These are phyloP conservation scores for Rhombomys opimus DNA, from an alignment of 2,113 vertebrate species.

Conservation along the genomic window DNA sequence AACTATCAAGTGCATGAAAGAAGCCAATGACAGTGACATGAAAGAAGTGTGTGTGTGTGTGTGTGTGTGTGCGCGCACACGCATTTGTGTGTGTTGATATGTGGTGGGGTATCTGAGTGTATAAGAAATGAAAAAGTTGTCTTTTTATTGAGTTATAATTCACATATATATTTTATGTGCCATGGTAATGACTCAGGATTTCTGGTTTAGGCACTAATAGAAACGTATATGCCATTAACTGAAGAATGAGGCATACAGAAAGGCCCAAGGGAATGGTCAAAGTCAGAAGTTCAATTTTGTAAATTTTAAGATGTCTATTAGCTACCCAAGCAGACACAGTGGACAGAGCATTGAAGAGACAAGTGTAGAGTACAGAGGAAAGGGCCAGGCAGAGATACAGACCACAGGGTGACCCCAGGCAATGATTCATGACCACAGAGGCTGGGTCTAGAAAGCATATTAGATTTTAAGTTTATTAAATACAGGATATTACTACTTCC, in stretches of 20 bases:
- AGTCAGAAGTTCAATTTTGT: background rate
- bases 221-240: background rate
- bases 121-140: background rate
- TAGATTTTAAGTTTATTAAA: background rate
- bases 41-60: background rate
- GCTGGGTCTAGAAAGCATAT: background rate
- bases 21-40: background rate
- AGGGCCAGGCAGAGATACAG: background rate
- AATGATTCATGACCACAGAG: background rate
- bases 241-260: background rate
- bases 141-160: background rate
- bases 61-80: background rate
- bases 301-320: background rate
- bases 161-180: background rate
- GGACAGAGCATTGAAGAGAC: background rate
- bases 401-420: background rate
- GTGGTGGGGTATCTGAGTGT: background rate
- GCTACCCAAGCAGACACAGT: background rate
- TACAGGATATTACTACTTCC: background rate
- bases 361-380: background rate
- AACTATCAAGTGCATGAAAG: background rate
- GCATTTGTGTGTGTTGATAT: background rate
- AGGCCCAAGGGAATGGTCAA: background rate
- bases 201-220: background rate
- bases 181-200: background rate